A percentile compares a stretch with the other conserved stretches of the same genome.
phyloP scores from a whole-genome alignment of 2,888 invertebrate genomes.

The Lucinisca nassula region DNA sequence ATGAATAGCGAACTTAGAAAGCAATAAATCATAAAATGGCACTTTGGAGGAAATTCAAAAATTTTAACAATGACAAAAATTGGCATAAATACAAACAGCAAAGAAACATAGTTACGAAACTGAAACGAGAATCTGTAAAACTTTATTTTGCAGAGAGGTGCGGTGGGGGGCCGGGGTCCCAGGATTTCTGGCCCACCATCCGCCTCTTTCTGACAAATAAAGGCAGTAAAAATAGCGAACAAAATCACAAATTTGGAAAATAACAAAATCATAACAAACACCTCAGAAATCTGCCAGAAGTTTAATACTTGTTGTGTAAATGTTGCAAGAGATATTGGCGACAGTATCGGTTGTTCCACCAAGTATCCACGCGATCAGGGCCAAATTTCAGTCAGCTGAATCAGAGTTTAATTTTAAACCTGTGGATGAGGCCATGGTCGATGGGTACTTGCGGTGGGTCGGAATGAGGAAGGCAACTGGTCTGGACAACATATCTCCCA shows the following conservation, averaged over 20 bases:
- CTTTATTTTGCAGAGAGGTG: not conserved
- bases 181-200: not conserved
- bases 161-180: not conserved
- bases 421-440: not conserved
- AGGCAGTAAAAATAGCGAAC: not conserved
- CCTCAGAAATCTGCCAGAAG: not conserved
- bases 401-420: not conserved
- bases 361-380: not conserved
- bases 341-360: not conserved
- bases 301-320: not conserved
- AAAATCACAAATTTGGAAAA: not conserved
- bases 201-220: not conserved
- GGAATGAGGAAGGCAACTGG: not conserved
- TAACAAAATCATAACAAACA: not conserved
- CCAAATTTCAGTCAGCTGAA: too few relatives aligned
- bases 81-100: not conserved
- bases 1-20: not conserved
- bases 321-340: not conserved
- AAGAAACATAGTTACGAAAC: not conserved
- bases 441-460: not conserved
- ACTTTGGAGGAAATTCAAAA: too few relatives aligned
- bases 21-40: not conserved
- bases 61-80: not conserved
- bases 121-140: not conserved
- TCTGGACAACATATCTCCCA: not conserved